Base-by-base conservation (phyloP, 2,888 invertebrate genomes). In the Agriopis marginaria region DNA sequence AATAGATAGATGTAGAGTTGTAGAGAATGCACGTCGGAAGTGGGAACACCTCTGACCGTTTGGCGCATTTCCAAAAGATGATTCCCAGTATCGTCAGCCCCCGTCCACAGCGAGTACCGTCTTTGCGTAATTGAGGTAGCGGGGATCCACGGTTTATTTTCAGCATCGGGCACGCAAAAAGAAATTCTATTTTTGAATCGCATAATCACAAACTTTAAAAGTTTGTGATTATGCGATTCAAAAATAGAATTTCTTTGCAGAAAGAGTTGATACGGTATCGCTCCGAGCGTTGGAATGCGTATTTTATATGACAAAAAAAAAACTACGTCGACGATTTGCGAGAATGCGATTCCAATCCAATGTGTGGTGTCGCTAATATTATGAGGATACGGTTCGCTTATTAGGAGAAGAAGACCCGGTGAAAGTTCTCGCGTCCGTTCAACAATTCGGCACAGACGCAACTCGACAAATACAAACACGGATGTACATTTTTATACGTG, bases 1-100 rank as follows among this genome's bases (percentile, higher is more conserved):
- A 50, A 60, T 61, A 45, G 40, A 55, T 64, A 73, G 79, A 82
- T 72, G 82, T 75, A 55, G 61, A 73, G 79, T 81, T 72, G 82
- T 75, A 72, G 49, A 82, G 86, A 90, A 89, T 90, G 87, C 87
- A 88, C 83, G 82, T 91, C 89, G 92, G 89, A 92, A 89, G 86
- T 83, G 85, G 89, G 87, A 87, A 89, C 82, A 87, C 86, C 87
- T 85, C 74, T 74, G 77, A 75, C 69, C 64, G 68, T 79, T 91
- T 74, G 91, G 90, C 89, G 70, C 66, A 59, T 76, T 71, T 86
- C 91, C 92, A 92, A 88, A 81, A 82, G 77, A 77, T 78, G 80
- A 80, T 82, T 80, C 81, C 81, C 76, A 82, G 66, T 70, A 65
- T 45, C 55, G 68, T 71, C 70, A 67, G 66, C 81, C 72, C 79